phyloP scores from a whole-genome alignment of 37 sponge, comb jelly and placozoan species.

The Lycopodina hypogea region DNA sequence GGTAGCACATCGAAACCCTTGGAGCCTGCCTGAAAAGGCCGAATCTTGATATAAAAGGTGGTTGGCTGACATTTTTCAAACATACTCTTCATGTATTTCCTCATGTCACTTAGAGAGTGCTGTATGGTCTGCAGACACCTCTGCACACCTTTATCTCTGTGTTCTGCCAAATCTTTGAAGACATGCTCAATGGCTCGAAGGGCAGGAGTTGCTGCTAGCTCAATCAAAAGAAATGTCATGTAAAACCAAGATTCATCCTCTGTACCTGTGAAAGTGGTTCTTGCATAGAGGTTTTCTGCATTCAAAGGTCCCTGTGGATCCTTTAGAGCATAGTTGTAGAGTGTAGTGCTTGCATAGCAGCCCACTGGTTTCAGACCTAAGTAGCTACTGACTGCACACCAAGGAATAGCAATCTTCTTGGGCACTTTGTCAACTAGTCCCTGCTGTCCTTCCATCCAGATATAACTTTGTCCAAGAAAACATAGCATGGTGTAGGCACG shows the following conservation, averaged over 20 bases:
- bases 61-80: conserved; percentile 53
- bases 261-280: conserved; percentile 46
- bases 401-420: conserved; percentile 52
- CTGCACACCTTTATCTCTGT: conserved; percentile 12
- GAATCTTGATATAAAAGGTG: conserved; percentile 56
- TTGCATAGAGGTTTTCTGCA: conserved; percentile 29
- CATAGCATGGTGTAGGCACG: conserved; percentile 46
- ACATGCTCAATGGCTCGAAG: conserved; percentile 25
- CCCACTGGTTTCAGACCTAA: conserved; percentile 51
- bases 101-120: conserved; percentile 25
- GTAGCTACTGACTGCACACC: conserved; percentile 25
- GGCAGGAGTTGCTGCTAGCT: conserved; percentile 47
- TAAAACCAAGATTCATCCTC: conserved; percentile 73
- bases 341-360: conserved; percentile 39
- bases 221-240: conserved; percentile 34
- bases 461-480: conserved; percentile 47
- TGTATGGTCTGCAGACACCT: conserved; percentile 16
- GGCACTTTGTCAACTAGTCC: conserved; percentile 35
- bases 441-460: conserved; percentile 64
- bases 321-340: conserved; percentile 50
- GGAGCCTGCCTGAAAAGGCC: conserved; percentile 69
- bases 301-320: conserved; percentile 31
- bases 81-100: conserved; percentile 50
- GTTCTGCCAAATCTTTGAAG: conserved; percentile 13
- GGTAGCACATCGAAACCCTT: conserved; percentile 59